Evolutionary conservation across 2,113 vertebrate species (phyloP).

Genomic region (Phyllostomus discolor): DNA sequence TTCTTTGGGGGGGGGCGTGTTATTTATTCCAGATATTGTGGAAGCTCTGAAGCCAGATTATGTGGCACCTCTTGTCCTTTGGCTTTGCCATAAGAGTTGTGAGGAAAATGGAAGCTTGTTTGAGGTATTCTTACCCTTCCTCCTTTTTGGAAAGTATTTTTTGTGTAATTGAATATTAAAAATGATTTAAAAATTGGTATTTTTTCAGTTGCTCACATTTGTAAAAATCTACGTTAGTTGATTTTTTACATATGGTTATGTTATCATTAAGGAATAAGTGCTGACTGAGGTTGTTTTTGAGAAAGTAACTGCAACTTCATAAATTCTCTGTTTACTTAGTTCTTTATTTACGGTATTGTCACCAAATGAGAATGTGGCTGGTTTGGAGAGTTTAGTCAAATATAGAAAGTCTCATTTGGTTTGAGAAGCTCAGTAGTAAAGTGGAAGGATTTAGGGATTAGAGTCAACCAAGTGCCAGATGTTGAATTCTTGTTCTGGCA

Average conservation of each 20-base stretch:
- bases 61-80: conserved; percentile 92
- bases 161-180: neutral
- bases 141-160: neutral
- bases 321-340: neutral
- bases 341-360: conserved; percentile 4
- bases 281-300: neutral
- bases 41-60: conserved; percentile 93
- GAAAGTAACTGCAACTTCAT: neutral
- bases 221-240: neutral
- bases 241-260: neutral
- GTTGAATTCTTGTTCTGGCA: neutral
- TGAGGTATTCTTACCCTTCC: conserved; percentile 85
- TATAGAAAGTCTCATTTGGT: neutral
- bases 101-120: conserved; percentile 93
- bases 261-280: neutral
- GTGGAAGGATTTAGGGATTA: neutral
- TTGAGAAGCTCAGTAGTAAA: neutral
- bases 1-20: neutral
- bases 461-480: neutral
- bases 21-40: conserved; percentile 84
- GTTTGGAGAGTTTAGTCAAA: neutral
- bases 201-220: neutral
- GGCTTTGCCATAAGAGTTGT: conserved; percentile 96
- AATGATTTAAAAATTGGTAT: neutral
- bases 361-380: neutral